Evolutionary conservation across 2,797 vertebrate species (phyloP).

Genomic region (Dipus sagitta): DNA sequence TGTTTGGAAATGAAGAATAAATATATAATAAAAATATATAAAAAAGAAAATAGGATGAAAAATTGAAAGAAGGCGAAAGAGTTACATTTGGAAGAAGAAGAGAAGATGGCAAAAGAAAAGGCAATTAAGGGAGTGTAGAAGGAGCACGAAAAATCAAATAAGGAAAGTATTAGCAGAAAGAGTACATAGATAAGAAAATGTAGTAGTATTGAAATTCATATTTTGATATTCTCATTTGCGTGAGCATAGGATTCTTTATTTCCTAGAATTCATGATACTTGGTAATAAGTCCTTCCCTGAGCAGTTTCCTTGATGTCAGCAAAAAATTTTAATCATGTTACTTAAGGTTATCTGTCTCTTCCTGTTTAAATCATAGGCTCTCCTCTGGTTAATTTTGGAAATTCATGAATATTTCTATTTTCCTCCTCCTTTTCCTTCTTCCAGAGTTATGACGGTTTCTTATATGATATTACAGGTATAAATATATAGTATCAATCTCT

Average conservation of each 20-base stretch:
- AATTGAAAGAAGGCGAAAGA: background rate
- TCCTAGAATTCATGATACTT: constrained; percentile 51
- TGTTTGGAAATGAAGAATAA: no score
- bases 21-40: background rate
- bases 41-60: background rate
- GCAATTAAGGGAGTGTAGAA: background rate
- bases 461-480: rapidly evolving
- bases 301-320: constrained; percentile 50
- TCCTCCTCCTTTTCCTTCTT: background rate
- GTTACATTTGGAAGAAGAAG: background rate
- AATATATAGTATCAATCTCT: background rate
- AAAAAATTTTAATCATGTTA: constrained; percentile 61
- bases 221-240: background rate
- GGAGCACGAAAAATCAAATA: background rate
- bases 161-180: background rate
- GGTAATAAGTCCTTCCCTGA: constrained; percentile 48
- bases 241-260: constrained; percentile 10
- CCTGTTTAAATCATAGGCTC: constrained; percentile 63
- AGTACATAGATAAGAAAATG: background rate
- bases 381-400: constrained; percentile 8
- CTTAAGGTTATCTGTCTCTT: constrained; percentile 60
- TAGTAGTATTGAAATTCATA: background rate
- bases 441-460: background rate
- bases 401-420: background rate
- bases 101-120: background rate